phyloP scores from a whole-genome alignment of 2,888 invertebrate species.

The Ditula angustiorana region DNA sequence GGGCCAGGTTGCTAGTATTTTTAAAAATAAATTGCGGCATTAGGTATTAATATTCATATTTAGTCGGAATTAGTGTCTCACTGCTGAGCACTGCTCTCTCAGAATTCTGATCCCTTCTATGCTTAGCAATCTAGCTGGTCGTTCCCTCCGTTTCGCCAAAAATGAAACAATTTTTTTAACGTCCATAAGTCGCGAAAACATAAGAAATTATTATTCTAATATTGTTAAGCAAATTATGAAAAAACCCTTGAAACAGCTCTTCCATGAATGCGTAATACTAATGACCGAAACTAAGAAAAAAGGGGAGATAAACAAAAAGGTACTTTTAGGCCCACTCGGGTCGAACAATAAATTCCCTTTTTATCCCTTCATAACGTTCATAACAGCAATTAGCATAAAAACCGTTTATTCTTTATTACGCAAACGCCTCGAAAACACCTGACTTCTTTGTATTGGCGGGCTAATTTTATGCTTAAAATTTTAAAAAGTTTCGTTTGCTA shows the following conservation, averaged over 20 bases:
- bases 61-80: too few relatives aligned
- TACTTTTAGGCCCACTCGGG: constrained; percentile 41
- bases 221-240: constrained; percentile 9
- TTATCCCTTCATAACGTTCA: constrained; percentile 54
- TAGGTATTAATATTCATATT: too few relatives aligned
- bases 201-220: too few relatives aligned
- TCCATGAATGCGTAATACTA: constrained; percentile 25
- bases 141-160: too few relatives aligned
- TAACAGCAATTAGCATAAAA: constrained; percentile 57
- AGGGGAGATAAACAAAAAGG: constrained; percentile 28
- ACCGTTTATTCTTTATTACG: constrained; percentile 49
- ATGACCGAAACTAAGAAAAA: constrained; percentile 30
- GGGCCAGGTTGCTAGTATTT: too few relatives aligned
- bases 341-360: constrained; percentile 51
- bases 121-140: too few relatives aligned
- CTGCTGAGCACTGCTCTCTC: too few relatives aligned
- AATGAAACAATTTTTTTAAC: too few relatives aligned
- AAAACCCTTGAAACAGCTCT: neutral
- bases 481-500: constrained; percentile 36
- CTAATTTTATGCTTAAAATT: constrained; percentile 34
- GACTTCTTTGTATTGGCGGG: constrained; percentile 41
- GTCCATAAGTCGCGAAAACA: too few relatives aligned
- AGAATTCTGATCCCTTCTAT: too few relatives aligned
- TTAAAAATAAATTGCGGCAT: too few relatives aligned
- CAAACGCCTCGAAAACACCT: constrained; percentile 44